phyloP scores from a whole-genome alignment of 2,888 invertebrate species.

The Torymus aiolomorphi region DNA sequence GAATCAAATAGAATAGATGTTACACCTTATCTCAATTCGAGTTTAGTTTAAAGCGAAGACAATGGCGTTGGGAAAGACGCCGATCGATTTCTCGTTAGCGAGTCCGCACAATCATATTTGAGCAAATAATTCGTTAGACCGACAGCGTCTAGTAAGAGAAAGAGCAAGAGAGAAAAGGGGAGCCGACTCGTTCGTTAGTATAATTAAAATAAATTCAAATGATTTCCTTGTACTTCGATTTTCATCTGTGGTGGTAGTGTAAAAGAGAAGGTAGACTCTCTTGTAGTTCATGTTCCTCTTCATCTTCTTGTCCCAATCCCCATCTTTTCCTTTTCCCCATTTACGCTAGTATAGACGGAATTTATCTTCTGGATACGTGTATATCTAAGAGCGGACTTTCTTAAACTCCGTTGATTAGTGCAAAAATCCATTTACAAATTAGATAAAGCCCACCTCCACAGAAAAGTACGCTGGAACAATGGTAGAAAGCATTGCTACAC shows the following conservation, averaged over 20 bases:
- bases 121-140: constrained; percentile 75
- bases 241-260: constrained; percentile 55
- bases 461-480: no score
- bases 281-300: no score
- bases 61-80: constrained; percentile 39
- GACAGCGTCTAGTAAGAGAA: background rate
- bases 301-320: no score
- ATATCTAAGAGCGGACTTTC: no score
- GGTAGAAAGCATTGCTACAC: no score
- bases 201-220: constrained; percentile 76
- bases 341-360: no score
- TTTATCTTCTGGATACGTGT: constrained; percentile 38
- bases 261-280: no score
- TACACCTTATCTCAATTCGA: constrained; percentile 16
- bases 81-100: constrained; percentile 70
- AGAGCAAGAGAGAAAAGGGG: background rate
- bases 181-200: constrained; percentile 72
- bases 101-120: constrained; percentile 74
- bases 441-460: constrained; percentile 67
- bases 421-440: no score
- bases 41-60: constrained; percentile 31
- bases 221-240: constrained; percentile 72
- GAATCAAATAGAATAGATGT: no score
- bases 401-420: no score
- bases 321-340: no score